A percentile compares a stretch with the other conserved stretches of the same genome.
These are phyloP conservation scores for Paradisaea rubra DNA, from an alignment of 2,113 vertebrate species.

Conservation along the genomic window DNA sequence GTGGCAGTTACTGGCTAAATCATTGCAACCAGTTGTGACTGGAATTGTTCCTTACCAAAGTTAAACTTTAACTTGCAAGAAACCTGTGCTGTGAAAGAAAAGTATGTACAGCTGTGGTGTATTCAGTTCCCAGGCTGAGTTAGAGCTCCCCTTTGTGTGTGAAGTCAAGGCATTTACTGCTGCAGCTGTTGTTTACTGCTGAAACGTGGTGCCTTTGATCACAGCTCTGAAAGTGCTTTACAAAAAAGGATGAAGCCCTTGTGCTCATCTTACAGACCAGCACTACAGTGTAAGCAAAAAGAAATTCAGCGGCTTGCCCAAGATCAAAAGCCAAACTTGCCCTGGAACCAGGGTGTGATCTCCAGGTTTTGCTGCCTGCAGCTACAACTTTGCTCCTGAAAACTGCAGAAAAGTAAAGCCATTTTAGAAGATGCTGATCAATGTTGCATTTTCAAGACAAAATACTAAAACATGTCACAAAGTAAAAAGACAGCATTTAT, in stretches of 20 bases:
- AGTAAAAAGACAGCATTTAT: neutral
- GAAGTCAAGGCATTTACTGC: neutral
- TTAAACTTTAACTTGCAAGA: constrained; percentile 34
- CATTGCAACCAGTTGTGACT: neutral
- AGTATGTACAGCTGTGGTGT: neutral
- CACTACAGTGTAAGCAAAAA: neutral
- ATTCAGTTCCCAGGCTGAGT: neutral
- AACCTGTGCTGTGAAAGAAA: constrained; percentile 10
- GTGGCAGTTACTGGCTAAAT: constrained; percentile 19
- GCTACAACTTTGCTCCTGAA: neutral
- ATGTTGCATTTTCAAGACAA: neutral
- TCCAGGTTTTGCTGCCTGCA: neutral
- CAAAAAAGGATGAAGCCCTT: neutral
- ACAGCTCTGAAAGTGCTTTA: neutral
- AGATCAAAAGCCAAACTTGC: neutral
- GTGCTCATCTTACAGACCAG: neutral
- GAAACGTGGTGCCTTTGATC: neutral
- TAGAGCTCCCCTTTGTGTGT: constrained; percentile 1
- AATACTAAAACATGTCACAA: neutral
- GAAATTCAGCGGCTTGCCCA: neutral
- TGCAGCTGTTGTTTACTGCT: neutral
- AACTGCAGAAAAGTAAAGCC: neutral
- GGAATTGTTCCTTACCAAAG: neutral
- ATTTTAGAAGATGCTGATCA: neutral
- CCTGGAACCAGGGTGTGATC: neutral